Evolutionary conservation across 2,797 vertebrate genomes (phyloP), one percentile per base, ranked within the genome.

Genomic region (Antennarius maculatus): DNA sequence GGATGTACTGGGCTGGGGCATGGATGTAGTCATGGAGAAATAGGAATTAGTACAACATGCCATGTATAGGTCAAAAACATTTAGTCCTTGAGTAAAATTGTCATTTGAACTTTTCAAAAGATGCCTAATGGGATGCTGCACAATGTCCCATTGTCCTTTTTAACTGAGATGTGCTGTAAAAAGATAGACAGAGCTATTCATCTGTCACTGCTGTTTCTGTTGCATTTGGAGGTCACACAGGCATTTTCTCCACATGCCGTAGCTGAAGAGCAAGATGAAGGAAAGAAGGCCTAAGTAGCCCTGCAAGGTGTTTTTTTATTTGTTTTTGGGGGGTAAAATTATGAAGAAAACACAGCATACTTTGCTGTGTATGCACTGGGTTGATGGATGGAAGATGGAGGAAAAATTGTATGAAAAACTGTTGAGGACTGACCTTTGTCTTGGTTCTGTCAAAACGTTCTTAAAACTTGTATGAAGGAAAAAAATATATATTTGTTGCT

Each of bases 11-110:
- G 50, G 75, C 86, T 69, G 0, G 86, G 78, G 10, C 88, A 70
- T 61, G 88, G 83, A 59, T 87, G 84, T 10, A 77, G 77, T 34
- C 80, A 86, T 0, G 54, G 70, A n/a, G 83, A 87, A 17, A 64
- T 83, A 10, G 61, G 82, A 59, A 74, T 72, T 39, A 95, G 84
- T 77, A 89, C 92, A 28, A 79, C 91, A 4, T 94, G 91, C 66
- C 93, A 94, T 11, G 94, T 93, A 41, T 93, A 91, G 75, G n/a
- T 12, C 12, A 37, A 14, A 34, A 29, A 41, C 45, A 77, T 34
- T 27, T 66, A 71, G 71, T 4, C 16, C 10, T 57, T 55, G 59
- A 61, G 65, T 34, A 47, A 69, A 56, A 57, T 62, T 70, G 60
- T 63, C 60, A 53, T 76, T 66, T 64, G 37, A 80, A 70, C 61